phyloP scores from a whole-genome alignment of 2,113 vertebrate genomes.

The Sialia sialis region DNA sequence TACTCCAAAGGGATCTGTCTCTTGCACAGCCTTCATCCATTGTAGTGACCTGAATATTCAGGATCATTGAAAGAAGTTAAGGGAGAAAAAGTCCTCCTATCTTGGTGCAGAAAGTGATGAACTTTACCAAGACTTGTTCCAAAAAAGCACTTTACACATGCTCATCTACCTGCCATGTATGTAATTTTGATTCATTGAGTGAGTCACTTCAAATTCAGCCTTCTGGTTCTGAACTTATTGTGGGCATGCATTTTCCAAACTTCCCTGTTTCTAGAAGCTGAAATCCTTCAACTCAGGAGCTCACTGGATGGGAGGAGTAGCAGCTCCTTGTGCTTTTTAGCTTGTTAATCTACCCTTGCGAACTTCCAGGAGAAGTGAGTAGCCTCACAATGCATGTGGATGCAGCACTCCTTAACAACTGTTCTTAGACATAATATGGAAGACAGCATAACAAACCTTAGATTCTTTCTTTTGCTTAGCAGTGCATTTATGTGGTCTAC shows the following conservation, averaged over 20 bases:
- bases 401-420: not conserved
- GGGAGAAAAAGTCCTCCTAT: not conserved
- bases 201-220: not conserved
- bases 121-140: not conserved
- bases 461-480: not conserved
- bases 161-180: not conserved
- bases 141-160: not conserved
- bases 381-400: rapidly evolving
- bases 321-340: not conserved
- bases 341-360: not conserved
- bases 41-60: not conserved
- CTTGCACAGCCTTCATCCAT: not conserved
- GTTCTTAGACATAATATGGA: not conserved
- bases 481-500: not conserved
- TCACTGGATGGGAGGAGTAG: not conserved
- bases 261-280: not conserved
- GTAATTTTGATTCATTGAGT: not conserved
- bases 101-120: not conserved
- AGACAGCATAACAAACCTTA: not conserved
- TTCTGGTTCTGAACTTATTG: not conserved
- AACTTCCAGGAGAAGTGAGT: not conserved
- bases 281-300: not conserved
- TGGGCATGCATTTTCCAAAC: not conserved
- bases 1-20: not conserved
- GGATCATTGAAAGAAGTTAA: not conserved